A percentile compares a stretch with the other conserved stretches of the same genome.
Conservation (phyloP, 2,113 vertebrate species). For the Thryonomys swinderianus region DNA sequence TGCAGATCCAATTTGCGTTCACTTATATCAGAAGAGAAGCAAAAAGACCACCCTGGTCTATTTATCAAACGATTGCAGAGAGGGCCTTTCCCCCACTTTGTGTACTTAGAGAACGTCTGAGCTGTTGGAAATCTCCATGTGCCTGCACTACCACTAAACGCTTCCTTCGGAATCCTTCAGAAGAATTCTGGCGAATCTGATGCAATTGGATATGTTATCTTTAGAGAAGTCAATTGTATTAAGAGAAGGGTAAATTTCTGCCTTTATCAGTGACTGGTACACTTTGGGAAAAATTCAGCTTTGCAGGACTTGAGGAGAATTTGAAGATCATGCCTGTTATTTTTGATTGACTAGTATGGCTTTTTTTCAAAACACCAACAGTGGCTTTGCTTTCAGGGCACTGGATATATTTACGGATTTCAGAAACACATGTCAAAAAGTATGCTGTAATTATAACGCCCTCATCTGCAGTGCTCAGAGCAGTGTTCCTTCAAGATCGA, state of each 20-base stretch:
- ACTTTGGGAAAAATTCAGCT: slow-evolving; percentile 51
- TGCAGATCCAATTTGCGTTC: slow-evolving; percentile 24
- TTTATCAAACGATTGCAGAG: slow-evolving; percentile 68
- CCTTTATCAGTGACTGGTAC: background rate
- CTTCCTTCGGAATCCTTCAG: slow-evolving; percentile 59
- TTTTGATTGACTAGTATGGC: slow-evolving; percentile 29
- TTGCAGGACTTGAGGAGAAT: background rate
- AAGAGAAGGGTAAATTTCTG: slow-evolving; percentile 20
- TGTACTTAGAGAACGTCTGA: slow-evolving; percentile 73
- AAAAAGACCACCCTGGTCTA: slow-evolving; percentile 53
- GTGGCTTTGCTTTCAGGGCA: slow-evolving; percentile 21
- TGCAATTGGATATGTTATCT: background rate
- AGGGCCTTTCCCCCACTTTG: background rate
- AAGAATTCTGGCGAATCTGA: slow-evolving; percentile 50
- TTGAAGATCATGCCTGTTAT: background rate
- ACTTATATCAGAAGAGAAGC: background rate
- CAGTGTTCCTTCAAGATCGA: background rate
- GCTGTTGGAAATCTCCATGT: slow-evolving; percentile 69
- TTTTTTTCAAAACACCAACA: slow-evolving; percentile 4
- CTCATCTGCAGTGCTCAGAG: background rate
- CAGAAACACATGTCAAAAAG: background rate
- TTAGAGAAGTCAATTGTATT: slow-evolving; percentile 10
- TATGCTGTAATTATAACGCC: background rate
- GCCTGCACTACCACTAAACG: slow-evolving; percentile 36
- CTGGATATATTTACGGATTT: background rate